Evolutionary conservation across 1,140 invertebrate genomes (phyloP).

Genomic region (Hydropsyche tenuis): DNA sequence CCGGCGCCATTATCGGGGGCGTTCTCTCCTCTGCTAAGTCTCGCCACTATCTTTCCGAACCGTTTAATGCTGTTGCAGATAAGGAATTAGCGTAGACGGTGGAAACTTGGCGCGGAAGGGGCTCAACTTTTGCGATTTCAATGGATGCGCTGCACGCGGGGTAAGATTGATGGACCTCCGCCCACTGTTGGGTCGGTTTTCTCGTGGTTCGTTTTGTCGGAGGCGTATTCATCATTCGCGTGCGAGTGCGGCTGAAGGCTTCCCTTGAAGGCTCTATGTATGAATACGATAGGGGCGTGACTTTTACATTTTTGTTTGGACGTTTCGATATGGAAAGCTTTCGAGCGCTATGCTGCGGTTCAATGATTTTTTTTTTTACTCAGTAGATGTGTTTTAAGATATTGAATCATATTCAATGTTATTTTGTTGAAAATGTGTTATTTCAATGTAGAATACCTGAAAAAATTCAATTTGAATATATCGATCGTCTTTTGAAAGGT

Average conservation of each 20-base stretch:
- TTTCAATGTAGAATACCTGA: no score
- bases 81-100: constrained; percentile 50
- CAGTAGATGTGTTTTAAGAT: no score
- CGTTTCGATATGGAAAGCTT: background rate
- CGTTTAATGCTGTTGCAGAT: constrained; percentile 47
- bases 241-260: background rate
- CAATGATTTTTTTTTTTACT: no score
- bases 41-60: constrained; percentile 49
- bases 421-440: no score
- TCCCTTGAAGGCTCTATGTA: background rate
- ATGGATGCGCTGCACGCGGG: constrained; percentile 35
- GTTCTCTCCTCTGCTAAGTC: constrained; percentile 4
- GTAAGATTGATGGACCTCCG: constrained; percentile 38
- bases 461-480: no score
- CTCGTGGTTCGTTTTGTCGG: background rate
- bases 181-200: background rate
- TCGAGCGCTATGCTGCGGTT: no score
- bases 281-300: background rate
- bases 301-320: background rate
- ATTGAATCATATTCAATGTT: no score
- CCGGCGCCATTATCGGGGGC: constrained; percentile 39
- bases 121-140: background rate
- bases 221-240: constrained; percentile 1
- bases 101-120: constrained; percentile 20
- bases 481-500: no score